Base-by-base conservation (phyloP, 1,140 invertebrate genomes). In the Anadara kagoshimensis region DNA sequence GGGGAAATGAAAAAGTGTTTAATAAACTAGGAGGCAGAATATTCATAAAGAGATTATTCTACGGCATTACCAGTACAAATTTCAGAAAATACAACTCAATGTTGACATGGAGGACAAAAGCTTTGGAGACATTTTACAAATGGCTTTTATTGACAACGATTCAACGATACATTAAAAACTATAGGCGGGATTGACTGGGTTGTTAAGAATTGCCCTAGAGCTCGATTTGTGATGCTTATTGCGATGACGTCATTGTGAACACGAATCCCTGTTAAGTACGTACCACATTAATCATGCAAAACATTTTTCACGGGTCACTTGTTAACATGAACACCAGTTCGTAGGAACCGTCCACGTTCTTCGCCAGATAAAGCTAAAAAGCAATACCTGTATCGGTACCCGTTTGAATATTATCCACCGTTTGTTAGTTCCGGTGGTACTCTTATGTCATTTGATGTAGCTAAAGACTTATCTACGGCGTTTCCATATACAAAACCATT, bases 81-180 rank as follows among this genome's bases (percentile, higher is more conserved):
- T 3, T 36, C 29, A 1, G 24, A 11, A 11, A 49, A 12, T 47
- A 24, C 22, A 64, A 7, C 12, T 47, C 14, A 43, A 20, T 24
- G n/a, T 51, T 22, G 22, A 29, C 29, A 4, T 47, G 44, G 62
- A 64, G 24, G 20, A 36, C 4, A 36, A n/a, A 36, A 64, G 18
- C 11, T 47, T 45, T 47, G 20, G 56, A 10, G 66, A 69, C 29
- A 57, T 58, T 45, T n/a, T 69, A 12, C n/a, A 58, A 29, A 29
- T 57, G 20, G 45, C 16, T 18, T 69, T 57, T 20, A 22, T 57
- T 43, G 53, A 57, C 43, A 45, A 69, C 56, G 44, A 58, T 24
- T 24, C 66, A 69, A 58, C 41, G 57, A 58, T 24, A 69, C 41
- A 4, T 24, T 41, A 12, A 47, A 69, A 58, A 69, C 41, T 11